phyloP scores from a whole-genome alignment of 2,113 vertebrate genomes.

The Eubucco bourcierii region DNA sequence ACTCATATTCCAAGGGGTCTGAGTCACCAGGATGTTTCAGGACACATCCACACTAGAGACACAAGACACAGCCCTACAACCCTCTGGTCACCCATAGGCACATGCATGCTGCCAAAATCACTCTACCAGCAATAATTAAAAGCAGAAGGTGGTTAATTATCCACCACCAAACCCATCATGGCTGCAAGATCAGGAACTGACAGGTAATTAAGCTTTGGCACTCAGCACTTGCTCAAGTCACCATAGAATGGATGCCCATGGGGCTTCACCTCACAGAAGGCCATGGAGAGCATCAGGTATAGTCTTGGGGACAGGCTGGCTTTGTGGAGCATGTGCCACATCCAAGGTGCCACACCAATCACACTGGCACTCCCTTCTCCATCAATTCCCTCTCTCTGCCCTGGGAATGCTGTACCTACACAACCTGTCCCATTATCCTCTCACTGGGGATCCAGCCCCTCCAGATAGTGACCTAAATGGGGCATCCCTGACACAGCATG shows the following conservation, averaged over 20 bases:
- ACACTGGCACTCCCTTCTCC: neutral
- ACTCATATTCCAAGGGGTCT: fast-evolving
- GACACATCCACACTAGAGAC: fast-evolving
- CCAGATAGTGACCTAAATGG: fast-evolving
- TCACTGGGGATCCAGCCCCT: neutral
- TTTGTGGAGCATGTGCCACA: neutral
- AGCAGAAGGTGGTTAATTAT: neutral
- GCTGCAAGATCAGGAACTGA: neutral
- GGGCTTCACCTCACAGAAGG: neutral
- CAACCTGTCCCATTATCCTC: neutral
- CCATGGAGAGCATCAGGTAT: neutral
- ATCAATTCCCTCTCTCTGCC: constrained; percentile 16
- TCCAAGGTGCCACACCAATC: neutral
- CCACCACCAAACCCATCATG: neutral
- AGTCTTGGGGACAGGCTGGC: neutral
- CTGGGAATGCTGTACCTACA: neutral
- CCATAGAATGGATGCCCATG: fast-evolving
- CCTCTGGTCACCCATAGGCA: fast-evolving
- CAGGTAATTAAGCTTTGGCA: neutral
- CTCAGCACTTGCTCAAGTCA: fast-evolving
- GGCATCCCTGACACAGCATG: too few relatives aligned
- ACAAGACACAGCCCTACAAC: fast-evolving
- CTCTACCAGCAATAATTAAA: neutral
- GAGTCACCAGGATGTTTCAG: fast-evolving
- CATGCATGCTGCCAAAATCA: neutral